Evolutionary conservation across 1,140 invertebrate species (phyloP), one percentile per base, ranked within the genome.

Genomic region (Metaphire vulgaris): DNA sequence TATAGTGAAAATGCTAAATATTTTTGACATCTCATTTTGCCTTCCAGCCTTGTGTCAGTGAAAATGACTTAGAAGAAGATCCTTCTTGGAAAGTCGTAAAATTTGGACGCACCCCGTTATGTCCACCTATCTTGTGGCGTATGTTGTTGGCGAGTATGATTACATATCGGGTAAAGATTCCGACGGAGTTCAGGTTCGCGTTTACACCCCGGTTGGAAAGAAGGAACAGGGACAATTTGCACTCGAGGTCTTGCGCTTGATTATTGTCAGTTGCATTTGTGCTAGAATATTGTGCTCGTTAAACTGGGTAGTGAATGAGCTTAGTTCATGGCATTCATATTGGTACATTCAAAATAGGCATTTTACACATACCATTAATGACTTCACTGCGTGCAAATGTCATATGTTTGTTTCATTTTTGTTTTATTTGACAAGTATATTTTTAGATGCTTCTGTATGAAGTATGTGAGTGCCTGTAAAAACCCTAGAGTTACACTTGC

Each of bases 111-210:
- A 94, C 95, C 1, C 95, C 96, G 90, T 95, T 75, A 99, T 99
- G 97, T 96, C 95, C 0, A 98, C 96, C 0, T 98, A 98, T 83
- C 87, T 98, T 72, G 91, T 99, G 66, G 96, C 96, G 0, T 90
- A 93, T 69, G 92, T 96, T 0, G 91, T 98, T 6, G 96, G 96
- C 31, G 94, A 98, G 85, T 98, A 93, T 86, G 96, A 98, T 85
- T 95, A 91, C 86, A 90, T 98, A 1, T 95, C 98, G 85, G 85
- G 33, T 6, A 83, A 75, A 70, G 85, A 86, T 75, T 74, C 78
- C 32, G 84, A 96, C 87, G 94, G 93, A 15, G 91, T 96, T 12
- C 79, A 92, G 29, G 91, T 98, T 0, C 88, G 96, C 78, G 94
- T 98, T 0, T 98, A 96, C 82, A 97, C 96, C 2, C 94, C 94